Base-by-base conservation (phyloP, 2,888 invertebrate species). In the Meloe dianella region DNA sequence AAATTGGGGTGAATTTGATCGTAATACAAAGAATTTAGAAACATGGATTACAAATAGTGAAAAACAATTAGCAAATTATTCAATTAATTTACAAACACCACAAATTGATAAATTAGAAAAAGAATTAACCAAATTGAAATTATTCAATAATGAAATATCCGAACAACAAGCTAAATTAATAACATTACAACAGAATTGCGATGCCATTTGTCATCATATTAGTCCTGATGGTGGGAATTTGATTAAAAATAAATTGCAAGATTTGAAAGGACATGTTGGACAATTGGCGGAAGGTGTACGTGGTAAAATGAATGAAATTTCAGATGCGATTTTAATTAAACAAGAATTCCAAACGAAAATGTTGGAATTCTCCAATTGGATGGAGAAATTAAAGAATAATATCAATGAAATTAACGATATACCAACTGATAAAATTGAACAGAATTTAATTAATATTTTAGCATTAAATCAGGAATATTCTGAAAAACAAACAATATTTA, bases 111-210 rank as follows among this genome's bases (percentile, higher is more conserved):
- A 92, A 77, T 83, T 95, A 27, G 94, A 94, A 78, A 88, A 90
- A 69, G 91, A 93, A 81, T 82, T 95, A 56, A 89, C 90, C 47
- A 90, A 90, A 79, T 82, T 94, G 0, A 94, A 94, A 81, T 91
- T 92, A 1, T 90, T 92, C 70, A 93, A 92, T 72, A 93, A 94
- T 77, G 94, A 95, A 80, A 90, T 96, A 72, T 91, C 92, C 0
- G 92, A 93, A 78, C 94, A 95, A 75, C 93, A 94, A 83, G 92
- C 93, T 0, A 93, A 93, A 80, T 84, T 95, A 57, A 92, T 94
- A 51, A 88, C 90, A 0, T 81, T 96, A 56, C 92, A 92, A 0
- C 94, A 95, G 81, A 89, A 88, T 57, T 91, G 91, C 71, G 95
- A 96, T 80, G 89, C 90, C 65, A 91, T 95, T 24, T 90, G 91